Evolutionary conservation across 2,797 vertebrate species (phyloP), one percentile per base, ranked within the genome.

Genomic region (Dendrocincla tyrannina): DNA sequence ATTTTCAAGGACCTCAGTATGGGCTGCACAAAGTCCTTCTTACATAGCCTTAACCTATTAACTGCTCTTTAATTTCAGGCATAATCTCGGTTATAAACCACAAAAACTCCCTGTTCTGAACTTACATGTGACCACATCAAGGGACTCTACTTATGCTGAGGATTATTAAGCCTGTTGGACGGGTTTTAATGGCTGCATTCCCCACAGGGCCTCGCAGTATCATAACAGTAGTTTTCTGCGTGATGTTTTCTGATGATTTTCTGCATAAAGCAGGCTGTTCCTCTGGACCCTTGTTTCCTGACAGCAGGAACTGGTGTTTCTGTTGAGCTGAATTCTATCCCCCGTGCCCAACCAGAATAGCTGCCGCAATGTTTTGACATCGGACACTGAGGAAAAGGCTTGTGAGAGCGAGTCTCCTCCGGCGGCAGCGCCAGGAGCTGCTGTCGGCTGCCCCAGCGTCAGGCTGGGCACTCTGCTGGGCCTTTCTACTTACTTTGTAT

Each of bases 111-210:
- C 76, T 75, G 69, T 88, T 88, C 94, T 89, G 81, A 78, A 39
- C 66, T 79, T 63, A 11, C 52, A 78, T 79, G 82, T 84, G 89
- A 90, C 89, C 93, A 93, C 92, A 96, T 92, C 87, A 96, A 96
- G 67, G 81, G 53, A n/a, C 49, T 93, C 35, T 44, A 2, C 39
- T 85, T 59, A 19, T 1, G 28, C 20, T 24, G 73, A 42, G 67
- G 67, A 68, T 66, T 58, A 93, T 56, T 42, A 62, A 95, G 72
- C 85, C 74, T 82, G 91, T 70, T 33, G 60, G 88, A 85, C 85
- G 82, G 88, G 93, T 94, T 96, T 1, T 24, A 73, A 49, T 8
- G 22, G 77, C 78, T 85, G 68, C 12, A 41, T 90, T 55, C 80
- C 62, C 66, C 70, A n/a, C 76, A 37, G 62, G 68, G 58, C 76